Percentiles rank a stretch among this genome's conserved stretches.
Evolutionary conservation across 1,140 invertebrate genomes (phyloP).

Genomic region (Psix sp.): DNA sequence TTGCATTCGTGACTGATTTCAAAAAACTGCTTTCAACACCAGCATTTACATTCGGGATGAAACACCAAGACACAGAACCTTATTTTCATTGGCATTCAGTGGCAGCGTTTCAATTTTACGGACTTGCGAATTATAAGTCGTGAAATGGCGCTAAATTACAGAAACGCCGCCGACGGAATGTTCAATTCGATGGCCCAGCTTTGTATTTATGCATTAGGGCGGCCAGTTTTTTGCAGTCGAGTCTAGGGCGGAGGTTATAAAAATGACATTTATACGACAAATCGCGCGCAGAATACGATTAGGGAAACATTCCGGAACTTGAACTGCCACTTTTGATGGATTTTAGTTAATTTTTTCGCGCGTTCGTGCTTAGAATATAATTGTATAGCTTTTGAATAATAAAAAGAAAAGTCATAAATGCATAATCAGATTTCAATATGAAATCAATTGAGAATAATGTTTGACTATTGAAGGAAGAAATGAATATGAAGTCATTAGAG

Average conservation of each 20-base stretch:
- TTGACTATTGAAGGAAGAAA: no score
- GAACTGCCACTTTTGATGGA: slow-evolving; percentile 16
- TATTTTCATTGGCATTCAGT: slow-evolving; percentile 69
- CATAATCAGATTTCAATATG: no score
- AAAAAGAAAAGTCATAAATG: no score
- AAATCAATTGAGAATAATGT: no score
- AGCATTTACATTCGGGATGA: slow-evolving; percentile 57
- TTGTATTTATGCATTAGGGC: slow-evolving; percentile 44
- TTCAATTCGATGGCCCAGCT: slow-evolving; percentile 31
- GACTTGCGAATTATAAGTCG: slow-evolving; percentile 58
- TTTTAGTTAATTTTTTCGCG: slow-evolving; percentile 5
- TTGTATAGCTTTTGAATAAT: slow-evolving; percentile 6
- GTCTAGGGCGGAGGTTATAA: slow-evolving; percentile 21
- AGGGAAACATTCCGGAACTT: neutral
- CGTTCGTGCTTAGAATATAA: slow-evolving; percentile 18
- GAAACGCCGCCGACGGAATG: slow-evolving; percentile 44
- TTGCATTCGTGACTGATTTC: slow-evolving; percentile 54
- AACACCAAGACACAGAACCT: slow-evolving; percentile 39
- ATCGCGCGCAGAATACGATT: slow-evolving; percentile 30
- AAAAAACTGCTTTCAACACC: slow-evolving; percentile 38
- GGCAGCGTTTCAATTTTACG: slow-evolving; percentile 61
- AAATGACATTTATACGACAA: slow-evolving; percentile 53
- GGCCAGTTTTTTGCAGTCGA: slow-evolving; percentile 21
- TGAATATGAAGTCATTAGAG: no score
- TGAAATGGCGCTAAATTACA: slow-evolving; percentile 55